Base-by-base conservation (phyloP, 2,113 vertebrate species). In the Pholis gunnellus region DNA sequence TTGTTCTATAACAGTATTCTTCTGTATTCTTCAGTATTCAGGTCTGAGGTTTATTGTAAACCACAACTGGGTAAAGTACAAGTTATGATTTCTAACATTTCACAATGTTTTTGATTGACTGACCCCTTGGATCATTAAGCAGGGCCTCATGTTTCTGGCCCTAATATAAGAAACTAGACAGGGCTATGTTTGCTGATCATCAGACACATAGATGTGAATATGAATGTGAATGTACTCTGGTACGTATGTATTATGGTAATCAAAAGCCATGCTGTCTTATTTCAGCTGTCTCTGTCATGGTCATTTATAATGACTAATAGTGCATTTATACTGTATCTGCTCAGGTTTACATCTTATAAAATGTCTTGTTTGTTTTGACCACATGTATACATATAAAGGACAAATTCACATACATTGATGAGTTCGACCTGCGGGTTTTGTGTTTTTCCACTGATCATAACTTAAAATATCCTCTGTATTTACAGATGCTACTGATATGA, bases 61-160 rank as follows among this genome's bases (percentile, higher is more conserved):
- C 20, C 61, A 67, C 27, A 82, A 20, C 61, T 52, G 2, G 52
- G 38, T 57, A 27, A 78, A 77, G 59, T 71, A 20, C 50, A 70
- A 48, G 46, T 77, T 60, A 22, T 50, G 40, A 71, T 75, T 83
- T 78, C 36, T 29, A 66, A 81, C 15, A 5, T 66, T 63, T 68
- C 75, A 29, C 44, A 22, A 73, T 70, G 11, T 40, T 73, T 57
- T 66, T 69, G 54, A 75, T n/a, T 68, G 36, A 59, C 10, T 34
- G 6, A 56, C 57, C 46, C 20, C 5, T 38, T 44, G 7, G 64
- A 54, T 74, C 72, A 66, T 40, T 40, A 57, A 34, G 11, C 31
- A 69, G 60, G 40, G 0, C 46, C 74, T 38, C 17, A 20, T 25
- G 42, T 59, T 56, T 36, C 27, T 11, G 54, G 10, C 13, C 20